Evolutionary conservation across 2,888 invertebrate species (phyloP).

Genomic region (Drosophila ochracea): DNA sequence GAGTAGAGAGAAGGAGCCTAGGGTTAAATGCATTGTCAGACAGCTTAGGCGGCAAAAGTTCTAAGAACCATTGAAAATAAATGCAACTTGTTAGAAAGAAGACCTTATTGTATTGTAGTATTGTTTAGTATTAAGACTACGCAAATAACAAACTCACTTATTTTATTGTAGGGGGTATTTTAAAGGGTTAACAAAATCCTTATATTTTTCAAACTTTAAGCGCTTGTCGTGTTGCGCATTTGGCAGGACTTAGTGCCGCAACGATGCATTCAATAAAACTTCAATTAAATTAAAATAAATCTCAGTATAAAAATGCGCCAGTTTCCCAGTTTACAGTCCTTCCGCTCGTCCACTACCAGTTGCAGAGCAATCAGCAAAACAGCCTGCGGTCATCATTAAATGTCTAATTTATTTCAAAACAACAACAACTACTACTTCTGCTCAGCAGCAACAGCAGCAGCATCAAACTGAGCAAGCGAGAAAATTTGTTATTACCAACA

Average conservation of each 20-base stretch:
- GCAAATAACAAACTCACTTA: neutral
- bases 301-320: conserved; percentile 60
- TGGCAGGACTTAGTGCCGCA: conserved; percentile 42
- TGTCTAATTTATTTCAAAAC: conserved; percentile 77
- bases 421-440: conserved; percentile 40
- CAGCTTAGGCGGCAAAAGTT: conserved; percentile 36
- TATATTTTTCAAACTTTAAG: neutral
- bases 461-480: conserved; percentile 48
- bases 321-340: neutral
- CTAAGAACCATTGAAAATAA: conserved; percentile 24
- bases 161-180: neutral
- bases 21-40: conserved; percentile 19
- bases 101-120: neutral
- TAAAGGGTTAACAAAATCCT: neutral
- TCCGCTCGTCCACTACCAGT: conserved; percentile 17
- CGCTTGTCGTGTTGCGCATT: neutral
- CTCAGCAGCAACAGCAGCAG: neutral
- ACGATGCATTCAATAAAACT: conserved; percentile 67
- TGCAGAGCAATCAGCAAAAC: conserved; percentile 72
- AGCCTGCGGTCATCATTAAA: conserved; percentile 81
- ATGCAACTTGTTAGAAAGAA: conserved; percentile 10
- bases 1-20: neutral
- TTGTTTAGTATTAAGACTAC: neutral
- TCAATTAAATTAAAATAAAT: conserved; percentile 81
- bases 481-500: conserved; percentile 72